Base-by-base conservation (phyloP, 2,888 invertebrate species). In the Ctena decussata region DNA sequence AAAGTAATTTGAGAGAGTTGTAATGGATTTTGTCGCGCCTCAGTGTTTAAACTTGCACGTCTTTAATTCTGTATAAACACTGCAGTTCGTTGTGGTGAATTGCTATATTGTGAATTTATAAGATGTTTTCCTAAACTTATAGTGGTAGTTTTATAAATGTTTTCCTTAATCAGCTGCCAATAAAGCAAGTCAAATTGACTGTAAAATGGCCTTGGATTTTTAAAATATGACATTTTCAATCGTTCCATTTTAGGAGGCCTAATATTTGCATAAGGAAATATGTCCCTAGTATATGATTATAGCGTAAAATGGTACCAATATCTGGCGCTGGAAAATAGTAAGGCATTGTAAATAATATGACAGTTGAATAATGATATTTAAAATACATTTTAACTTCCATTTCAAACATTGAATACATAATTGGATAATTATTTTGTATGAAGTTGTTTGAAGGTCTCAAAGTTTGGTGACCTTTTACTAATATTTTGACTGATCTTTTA, bases 1-100 rank as follows among this genome's bases (percentile, higher is more conserved):
- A 65, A 32, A 18, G 85, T 79, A 81, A 87, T 88, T 81, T 83
- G 83, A 88, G 76, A 74, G 49, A 72, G 72, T 80, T 60, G 84
- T 84, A 84, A 84, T 84, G 84, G 80, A 76, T 84, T 84, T 84
- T 77, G 84, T 80, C 80, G 77, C 84, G 65, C 80, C 77, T 69
- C 81, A 21, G 57, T 49, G 35, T 71, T 70, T 71, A 27, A n/a
- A 53, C 21, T 30, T 65, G 65, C 65, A 21, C 65, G 35, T 65
- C 65, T 30, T 35, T 35, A 32, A 35, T 65, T 65, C 65, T 65
- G 12, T 35, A 1, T 35, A 65, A 65, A 65, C 65, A 65, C 65
- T 65, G 65, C 65, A 65, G 65, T 30, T 30, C 30, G 65, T 65
- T 65, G 8, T 65, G 27, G 21, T 65, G 65, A 65, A 65, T 65